Percentiles rank a stretch among this genome's conserved stretches.
Evolutionary conservation across 2,888 invertebrate species (phyloP).

Genomic region (Tenthredo notha): DNA sequence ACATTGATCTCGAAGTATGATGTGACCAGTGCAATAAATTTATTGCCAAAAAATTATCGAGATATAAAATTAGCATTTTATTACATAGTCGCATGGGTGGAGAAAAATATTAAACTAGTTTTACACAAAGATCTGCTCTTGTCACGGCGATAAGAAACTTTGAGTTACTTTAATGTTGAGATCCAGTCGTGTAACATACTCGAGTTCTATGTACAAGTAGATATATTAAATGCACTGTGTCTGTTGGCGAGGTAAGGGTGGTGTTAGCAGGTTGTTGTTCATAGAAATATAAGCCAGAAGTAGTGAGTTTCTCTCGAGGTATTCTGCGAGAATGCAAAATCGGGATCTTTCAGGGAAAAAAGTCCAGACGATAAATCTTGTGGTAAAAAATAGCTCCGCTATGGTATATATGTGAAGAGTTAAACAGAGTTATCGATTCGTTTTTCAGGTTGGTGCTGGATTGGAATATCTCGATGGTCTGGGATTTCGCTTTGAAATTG

Average conservation of each 20-base stretch:
- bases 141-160: not conserved
- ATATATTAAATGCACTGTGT: not conserved
- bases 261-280: not conserved
- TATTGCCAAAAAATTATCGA: not conserved
- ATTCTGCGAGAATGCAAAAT: not conserved
- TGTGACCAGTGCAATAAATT: not conserved
- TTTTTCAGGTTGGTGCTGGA: not conserved
- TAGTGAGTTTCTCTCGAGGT: not conserved
- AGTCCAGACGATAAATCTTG: not conserved
- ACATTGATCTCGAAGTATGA: not conserved
- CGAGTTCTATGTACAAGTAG: not conserved
- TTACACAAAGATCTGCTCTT: not conserved
- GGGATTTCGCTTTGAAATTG: constrained; percentile 6
- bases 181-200: not conserved
- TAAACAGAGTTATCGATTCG: constrained; percentile 31
- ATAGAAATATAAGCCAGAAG: not conserved
- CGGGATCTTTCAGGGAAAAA: not conserved
- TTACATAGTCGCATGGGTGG: not conserved
- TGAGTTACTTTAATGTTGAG: not conserved
- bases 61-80: not conserved
- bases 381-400: not conserved
- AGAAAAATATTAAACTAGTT: not conserved
- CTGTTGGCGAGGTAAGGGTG: not conserved
- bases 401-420: not conserved
- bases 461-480: constrained; percentile 16